These are phyloP conservation scores for Lepidochitona cinerea DNA, from an alignment of 2,888 invertebrate species.

Conservation along the genomic window DNA sequence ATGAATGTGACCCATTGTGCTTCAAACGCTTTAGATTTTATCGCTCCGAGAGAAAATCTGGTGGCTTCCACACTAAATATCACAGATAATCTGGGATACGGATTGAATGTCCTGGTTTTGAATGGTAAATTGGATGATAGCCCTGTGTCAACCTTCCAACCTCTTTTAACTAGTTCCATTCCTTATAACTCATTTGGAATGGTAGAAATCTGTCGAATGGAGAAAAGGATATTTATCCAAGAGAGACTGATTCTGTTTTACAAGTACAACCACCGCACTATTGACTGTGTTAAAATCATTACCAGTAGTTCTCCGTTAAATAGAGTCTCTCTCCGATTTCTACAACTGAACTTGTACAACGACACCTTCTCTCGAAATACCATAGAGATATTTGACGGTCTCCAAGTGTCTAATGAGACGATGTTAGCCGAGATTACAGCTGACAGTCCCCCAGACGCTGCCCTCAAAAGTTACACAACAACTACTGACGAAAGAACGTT, in stretches of 20 bases:
- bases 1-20: slow-evolving; percentile 89
- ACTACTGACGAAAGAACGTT: slow-evolving; percentile 70
- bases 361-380: slow-evolving; percentile 78
- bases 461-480: slow-evolving; percentile 48
- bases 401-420: slow-evolving; percentile 80
- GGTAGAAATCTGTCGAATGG: slow-evolving; percentile 96
- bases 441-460: slow-evolving; percentile 46
- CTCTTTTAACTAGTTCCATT: slow-evolving; percentile 80
- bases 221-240: slow-evolving; percentile 90
- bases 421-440: slow-evolving; percentile 45
- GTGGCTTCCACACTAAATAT: slow-evolving; percentile 73
- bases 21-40: slow-evolving; percentile 91
- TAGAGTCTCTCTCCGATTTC: slow-evolving; percentile 83
- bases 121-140: slow-evolving; percentile 87
- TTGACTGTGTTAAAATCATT: slow-evolving; percentile 98
- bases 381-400: slow-evolving; percentile 90
- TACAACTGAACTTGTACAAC: slow-evolving; percentile 66
- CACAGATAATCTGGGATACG: slow-evolving; percentile 86
- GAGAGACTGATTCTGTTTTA: slow-evolving; percentile 94
- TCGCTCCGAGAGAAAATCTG: slow-evolving; percentile 86
- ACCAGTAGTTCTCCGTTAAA: slow-evolving; percentile 86
- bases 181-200: slow-evolving; percentile 94
- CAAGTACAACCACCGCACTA: slow-evolving; percentile 95
- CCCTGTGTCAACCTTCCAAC: slow-evolving; percentile 86
- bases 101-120: slow-evolving; percentile 88